Percentiles rank a stretch among this genome's conserved stretches.
Evolutionary conservation across 2,888 invertebrate genomes (phyloP).

Genomic region (Aquatica leii): DNA sequence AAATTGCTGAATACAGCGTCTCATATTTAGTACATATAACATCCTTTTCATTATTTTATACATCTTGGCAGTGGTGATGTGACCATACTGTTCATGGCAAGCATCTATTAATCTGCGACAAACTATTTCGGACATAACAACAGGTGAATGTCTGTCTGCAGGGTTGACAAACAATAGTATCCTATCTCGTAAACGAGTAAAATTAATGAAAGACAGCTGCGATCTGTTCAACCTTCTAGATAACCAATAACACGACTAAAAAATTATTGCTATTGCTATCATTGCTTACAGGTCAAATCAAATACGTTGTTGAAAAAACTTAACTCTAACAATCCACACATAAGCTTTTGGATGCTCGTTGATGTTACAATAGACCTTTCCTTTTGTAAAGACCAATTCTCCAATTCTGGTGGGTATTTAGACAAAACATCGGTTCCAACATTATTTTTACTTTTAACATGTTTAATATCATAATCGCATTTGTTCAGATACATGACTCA

Average conservation of each 20-base stretch:
- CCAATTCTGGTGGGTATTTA: slow-evolving; percentile 31
- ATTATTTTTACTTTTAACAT: slow-evolving; percentile 43
- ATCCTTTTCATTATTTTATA: slow-evolving; percentile 4
- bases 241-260: no score
- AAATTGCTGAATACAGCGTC: not conserved
- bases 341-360: no score
- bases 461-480: slow-evolving; percentile 37
- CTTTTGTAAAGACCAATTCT: no score
- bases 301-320: not conserved
- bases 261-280: no score
- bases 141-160: no score
- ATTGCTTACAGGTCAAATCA: not conserved
- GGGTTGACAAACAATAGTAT: no score
- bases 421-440: slow-evolving; percentile 45
- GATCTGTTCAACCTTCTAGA: no score
- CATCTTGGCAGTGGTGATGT: slow-evolving; percentile 17
- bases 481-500: slow-evolving; percentile 42
- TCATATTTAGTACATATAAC: slow-evolving; percentile 14
- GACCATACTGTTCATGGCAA: slow-evolving; percentile 16
- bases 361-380: not conserved
- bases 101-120: no score
- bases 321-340: not conserved
- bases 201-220: no score
- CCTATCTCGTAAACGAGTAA: no score
- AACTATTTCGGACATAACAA: no score